Evolutionary conservation across 2,113 vertebrate genomes (phyloP).

Genomic region (Glaucomys volans): DNA sequence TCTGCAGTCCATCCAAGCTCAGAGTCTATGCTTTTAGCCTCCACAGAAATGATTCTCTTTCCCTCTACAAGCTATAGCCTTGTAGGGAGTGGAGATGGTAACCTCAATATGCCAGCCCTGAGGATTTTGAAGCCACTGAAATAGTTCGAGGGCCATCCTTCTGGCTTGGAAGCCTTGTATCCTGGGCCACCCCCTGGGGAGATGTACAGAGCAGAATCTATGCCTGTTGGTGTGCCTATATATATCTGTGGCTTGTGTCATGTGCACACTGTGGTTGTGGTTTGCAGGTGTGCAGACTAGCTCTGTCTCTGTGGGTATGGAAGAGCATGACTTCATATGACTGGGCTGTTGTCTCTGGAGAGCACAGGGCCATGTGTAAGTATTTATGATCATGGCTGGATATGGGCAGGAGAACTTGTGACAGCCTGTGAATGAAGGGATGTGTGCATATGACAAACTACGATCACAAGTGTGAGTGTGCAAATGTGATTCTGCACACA

Average conservation of each 20-base stretch:
- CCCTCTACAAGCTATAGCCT: neutral
- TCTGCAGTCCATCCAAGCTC: neutral
- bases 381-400: neutral
- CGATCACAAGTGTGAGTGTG: neutral
- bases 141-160: no score
- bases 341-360: neutral
- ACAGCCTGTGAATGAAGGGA: neutral
- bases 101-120: neutral
- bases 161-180: neutral
- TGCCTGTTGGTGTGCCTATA: neutral
- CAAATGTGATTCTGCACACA: neutral
- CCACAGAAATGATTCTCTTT: neutral
- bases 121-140: neutral
- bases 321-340: neutral
- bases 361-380: neutral
- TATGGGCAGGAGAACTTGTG: neutral
- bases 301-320: neutral
- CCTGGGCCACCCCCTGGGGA: neutral
- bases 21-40: neutral
- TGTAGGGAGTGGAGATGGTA: neutral
- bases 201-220: fast-evolving
- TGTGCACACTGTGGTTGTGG: neutral
- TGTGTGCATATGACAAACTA: neutral
- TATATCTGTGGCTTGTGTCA: neutral
- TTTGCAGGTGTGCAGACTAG: neutral